These are phyloP conservation scores for Percopsis omiscomaycus DNA, from an alignment of 2,797 vertebrate genomes.

Conservation along the genomic window DNA sequence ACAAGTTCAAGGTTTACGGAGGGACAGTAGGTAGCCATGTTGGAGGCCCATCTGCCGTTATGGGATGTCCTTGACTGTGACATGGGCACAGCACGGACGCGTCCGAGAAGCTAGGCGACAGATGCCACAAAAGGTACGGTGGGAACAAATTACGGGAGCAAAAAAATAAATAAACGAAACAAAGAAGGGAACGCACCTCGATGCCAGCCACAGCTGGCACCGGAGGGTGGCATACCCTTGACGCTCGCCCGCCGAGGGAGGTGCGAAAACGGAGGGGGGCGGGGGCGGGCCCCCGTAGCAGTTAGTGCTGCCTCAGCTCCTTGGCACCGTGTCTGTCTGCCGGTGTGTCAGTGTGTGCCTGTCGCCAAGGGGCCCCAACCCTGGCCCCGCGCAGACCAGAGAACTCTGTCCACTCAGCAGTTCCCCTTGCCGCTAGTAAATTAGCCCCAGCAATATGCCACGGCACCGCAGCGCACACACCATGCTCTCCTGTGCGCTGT, in stretches of 20 bases:
- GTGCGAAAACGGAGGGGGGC: constrained; percentile 37
- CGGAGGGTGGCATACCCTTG: constrained; percentile 62
- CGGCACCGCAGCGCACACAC: constrained; percentile 35
- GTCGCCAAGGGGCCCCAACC: constrained; percentile 69
- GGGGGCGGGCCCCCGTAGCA: too few species aligned
- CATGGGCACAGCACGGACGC: constrained; percentile 63
- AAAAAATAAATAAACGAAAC: constrained; percentile 17
- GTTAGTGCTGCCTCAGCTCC: constrained; percentile 69
- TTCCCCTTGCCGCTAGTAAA: constrained; percentile 71
- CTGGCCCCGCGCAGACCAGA: constrained; percentile 64
- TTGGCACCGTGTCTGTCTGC: not conserved
- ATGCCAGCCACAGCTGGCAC: constrained; percentile 68
- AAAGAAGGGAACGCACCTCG: constrained; percentile 28
- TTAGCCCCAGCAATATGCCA: constrained; percentile 74
- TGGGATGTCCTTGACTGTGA: constrained; percentile 73
- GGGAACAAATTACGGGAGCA: constrained; percentile 1
- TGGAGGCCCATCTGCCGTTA: constrained; percentile 76
- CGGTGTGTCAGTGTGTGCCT: constrained; percentile 45
- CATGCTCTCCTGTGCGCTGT: constrained; percentile 59
- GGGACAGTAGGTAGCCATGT: constrained; percentile 48
- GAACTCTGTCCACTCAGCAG: constrained; percentile 77
- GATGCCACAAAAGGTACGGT: constrained; percentile 58
- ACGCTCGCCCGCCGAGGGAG: constrained; percentile 47
- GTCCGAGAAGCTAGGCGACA: constrained; percentile 65
- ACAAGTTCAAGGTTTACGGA: constrained; percentile 67